Base-by-base conservation (phyloP, 2,888 invertebrate genomes). In the Epirrhoe tristata region DNA sequence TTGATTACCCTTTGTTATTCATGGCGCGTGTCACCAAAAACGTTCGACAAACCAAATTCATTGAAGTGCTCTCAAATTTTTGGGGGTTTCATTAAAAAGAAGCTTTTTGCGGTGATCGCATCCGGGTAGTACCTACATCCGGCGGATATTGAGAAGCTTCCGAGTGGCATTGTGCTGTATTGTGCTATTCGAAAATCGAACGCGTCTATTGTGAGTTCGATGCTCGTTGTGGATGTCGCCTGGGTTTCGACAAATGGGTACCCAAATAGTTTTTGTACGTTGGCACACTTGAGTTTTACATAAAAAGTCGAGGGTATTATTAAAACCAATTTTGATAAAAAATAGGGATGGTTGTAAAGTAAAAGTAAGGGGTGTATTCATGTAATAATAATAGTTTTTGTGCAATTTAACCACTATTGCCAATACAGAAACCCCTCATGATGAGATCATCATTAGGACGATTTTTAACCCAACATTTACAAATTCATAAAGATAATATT, bases 141-240 rank as follows among this genome's bases (percentile, higher is more conserved):
- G 87, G 84, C 81, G 81, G 84, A 81, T 89, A 90, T 91, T 86
- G 88, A 91, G 90, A 90, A 88, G 89, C 86, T 90, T 89, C 86
- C 86, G 84, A 85, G 79, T 51, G 75, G 84, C 82, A 81, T 87
- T 90, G 66, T 64, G 53, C 17, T 66, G 60, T 64, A 69, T 71
- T 91, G 91, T 90, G 79, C 73, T 72, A 73, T 78, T 81, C 77
- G 82, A 81, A 82, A 83, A 83, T 81, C 76, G 82, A 84, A 75
- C 77, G 76, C 67, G 76, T 74, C 80, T 74, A 73, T 73, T 73
- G 82, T 73, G 34, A 31, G 51, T 14, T 16, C 55, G 54, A 88
- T 89, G 86, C 24, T 24, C 24, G 1, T 89, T 77, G 76, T 78
- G 77, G 81, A 83, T 86, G 87, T 89, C 88, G 83, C 81, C 69